These are phyloP conservation scores for Narcine bancroftii DNA, from an alignment of 2,113 vertebrate species.

Conservation along the genomic window DNA sequence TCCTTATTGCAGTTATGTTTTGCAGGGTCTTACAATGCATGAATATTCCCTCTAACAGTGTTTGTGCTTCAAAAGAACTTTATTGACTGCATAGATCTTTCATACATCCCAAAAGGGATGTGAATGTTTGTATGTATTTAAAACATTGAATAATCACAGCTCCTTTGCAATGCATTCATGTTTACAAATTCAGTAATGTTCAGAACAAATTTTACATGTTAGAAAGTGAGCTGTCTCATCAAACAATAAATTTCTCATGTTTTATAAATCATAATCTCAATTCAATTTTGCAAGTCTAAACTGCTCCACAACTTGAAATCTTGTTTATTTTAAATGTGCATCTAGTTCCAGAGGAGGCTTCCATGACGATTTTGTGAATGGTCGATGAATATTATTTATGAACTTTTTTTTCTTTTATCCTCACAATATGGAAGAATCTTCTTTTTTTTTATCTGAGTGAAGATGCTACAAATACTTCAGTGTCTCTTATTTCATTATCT, in stretches of 20 bases:
- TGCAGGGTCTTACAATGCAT: too few relatives aligned
- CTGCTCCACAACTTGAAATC: not conserved
- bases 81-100: too few relatives aligned
- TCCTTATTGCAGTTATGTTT: too few relatives aligned
- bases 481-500: not conserved
- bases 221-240: not conserved
- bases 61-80: too few relatives aligned
- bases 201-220: not conserved
- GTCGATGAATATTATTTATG: not conserved
- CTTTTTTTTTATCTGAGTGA: not conserved
- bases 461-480: not conserved
- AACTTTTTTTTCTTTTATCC: not conserved
- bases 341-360: not conserved
- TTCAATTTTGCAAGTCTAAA: not conserved
- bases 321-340: not conserved
- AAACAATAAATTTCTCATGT: not conserved
- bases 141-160: not conserved
- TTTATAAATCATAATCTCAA: not conserved
- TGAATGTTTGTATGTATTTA: not conserved
- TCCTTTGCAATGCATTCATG: not conserved
- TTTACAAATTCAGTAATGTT: not conserved
- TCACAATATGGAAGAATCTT: not conserved
- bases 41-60: too few relatives aligned
- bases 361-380: not conserved
- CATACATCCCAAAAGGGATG: too few relatives aligned